Conservation (phyloP, 2,797 vertebrate genomes). For the Malurus splendens region DNA sequence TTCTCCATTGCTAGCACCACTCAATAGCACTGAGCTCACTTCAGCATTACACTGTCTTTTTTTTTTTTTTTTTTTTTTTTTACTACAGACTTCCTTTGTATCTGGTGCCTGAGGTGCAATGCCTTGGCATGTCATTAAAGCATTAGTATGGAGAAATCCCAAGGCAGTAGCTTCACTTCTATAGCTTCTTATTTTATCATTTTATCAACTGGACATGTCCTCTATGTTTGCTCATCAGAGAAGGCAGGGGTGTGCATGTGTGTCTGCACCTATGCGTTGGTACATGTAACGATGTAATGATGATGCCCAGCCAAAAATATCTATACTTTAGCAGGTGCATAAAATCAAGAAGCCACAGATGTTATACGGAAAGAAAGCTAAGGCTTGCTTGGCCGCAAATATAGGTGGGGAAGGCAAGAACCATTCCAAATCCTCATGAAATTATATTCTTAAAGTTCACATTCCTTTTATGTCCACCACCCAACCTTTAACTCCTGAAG, state of each 20-base stretch:
- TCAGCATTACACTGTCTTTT: not conserved
- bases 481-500: not conserved
- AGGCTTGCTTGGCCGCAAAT: not conserved
- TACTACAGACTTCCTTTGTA: not conserved
- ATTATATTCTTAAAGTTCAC: not conserved
- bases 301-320: not conserved
- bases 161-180: not conserved
- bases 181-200: slow-evolving; percentile 34
- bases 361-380: not conserved
- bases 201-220: not conserved
- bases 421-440: not conserved
- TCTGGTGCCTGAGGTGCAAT: not conserved
- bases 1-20: not conserved
- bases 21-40: not conserved
- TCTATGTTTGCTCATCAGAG: not conserved
- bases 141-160: slow-evolving; percentile 21
- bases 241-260: not conserved
- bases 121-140: slow-evolving; percentile 12
- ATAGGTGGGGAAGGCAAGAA: not conserved
- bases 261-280: not conserved
- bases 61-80: slow-evolving; percentile 12
- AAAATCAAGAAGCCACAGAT: not conserved
- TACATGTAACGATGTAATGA: not conserved
- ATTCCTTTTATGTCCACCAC: not conserved
- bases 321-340: not conserved